Conservation (phyloP, 2,888 invertebrate genomes). For the Hyppa rectilinea region DNA sequence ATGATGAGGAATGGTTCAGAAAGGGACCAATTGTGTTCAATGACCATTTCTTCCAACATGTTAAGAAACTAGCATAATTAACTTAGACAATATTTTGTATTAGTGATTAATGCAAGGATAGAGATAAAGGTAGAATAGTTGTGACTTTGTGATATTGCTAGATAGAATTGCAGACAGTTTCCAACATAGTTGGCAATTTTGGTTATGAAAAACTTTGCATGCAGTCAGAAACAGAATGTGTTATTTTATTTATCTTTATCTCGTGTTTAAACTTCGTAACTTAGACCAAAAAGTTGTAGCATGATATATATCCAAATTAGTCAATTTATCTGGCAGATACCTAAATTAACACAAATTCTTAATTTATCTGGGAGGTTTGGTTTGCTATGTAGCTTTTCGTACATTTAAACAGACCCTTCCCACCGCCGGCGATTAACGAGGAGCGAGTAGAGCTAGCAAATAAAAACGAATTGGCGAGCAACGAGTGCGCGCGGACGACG, state of each 20-base stretch:
- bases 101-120: background rate
- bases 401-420: background rate
- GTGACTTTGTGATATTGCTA: conserved; percentile 11
- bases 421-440: background rate
- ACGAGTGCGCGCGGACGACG: background rate
- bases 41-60: conserved; percentile 90
- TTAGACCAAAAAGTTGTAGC: conserved; percentile 7
- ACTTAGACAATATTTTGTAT: conserved; percentile 53
- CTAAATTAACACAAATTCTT: conserved; percentile 1
- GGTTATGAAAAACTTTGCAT: background rate
- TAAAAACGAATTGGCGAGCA: background rate
- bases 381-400: background rate
- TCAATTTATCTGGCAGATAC: background rate
- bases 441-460: background rate
- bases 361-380: background rate
- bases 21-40: conserved; percentile 89
- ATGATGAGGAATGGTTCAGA: conserved; percentile 88
- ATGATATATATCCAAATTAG: background rate
- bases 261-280: background rate
- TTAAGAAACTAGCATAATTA: conserved; percentile 76
- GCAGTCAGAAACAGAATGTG: background rate
- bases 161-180: conserved; percentile 6
- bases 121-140: background rate
- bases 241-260: background rate
- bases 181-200: conserved; percentile 2